Evolutionary conservation across 2,797 vertebrate species (phyloP).

Genomic region (Luscinia megarhynchos): DNA sequence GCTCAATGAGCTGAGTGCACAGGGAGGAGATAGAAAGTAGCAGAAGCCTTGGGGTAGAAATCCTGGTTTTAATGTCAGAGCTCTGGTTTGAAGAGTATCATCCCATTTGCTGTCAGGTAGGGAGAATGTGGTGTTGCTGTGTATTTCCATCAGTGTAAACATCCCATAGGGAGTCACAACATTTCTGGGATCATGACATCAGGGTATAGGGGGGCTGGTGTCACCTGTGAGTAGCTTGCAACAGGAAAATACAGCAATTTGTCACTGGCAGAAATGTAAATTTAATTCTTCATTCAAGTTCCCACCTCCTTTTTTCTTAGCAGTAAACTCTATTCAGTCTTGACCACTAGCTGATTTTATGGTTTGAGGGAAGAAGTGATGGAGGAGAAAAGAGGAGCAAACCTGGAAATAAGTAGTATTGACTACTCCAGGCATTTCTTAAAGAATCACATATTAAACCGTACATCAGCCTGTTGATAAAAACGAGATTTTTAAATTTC

Average conservation of each 20-base stretch:
- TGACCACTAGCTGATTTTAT: not conserved
- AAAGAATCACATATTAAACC: not conserved
- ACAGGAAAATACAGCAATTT: not conserved
- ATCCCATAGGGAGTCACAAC: not conserved
- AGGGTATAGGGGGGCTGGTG: not conserved
- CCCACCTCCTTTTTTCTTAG: not conserved
- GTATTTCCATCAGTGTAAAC: not conserved
- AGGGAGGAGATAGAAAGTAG: not conserved
- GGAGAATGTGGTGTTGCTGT: not conserved
- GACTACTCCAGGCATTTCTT: not conserved
- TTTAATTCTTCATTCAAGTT: not conserved
- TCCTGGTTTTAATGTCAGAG: not conserved
- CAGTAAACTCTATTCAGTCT: not conserved
- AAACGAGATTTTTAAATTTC: not conserved
- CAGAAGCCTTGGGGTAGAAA: not conserved
- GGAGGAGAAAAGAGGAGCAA: not conserved
- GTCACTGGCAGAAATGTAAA: not conserved
- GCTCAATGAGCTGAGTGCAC: not conserved
- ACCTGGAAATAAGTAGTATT: not conserved
- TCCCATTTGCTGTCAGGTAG: not conserved
- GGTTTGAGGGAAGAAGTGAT: not conserved
- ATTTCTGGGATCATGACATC: not conserved
- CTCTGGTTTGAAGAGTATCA: not conserved
- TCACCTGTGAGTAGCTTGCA: not conserved
- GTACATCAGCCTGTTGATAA: not conserved